Conservation (phyloP, 1,140 invertebrate genomes). For the Ptiloglossa arizonensis region DNA sequence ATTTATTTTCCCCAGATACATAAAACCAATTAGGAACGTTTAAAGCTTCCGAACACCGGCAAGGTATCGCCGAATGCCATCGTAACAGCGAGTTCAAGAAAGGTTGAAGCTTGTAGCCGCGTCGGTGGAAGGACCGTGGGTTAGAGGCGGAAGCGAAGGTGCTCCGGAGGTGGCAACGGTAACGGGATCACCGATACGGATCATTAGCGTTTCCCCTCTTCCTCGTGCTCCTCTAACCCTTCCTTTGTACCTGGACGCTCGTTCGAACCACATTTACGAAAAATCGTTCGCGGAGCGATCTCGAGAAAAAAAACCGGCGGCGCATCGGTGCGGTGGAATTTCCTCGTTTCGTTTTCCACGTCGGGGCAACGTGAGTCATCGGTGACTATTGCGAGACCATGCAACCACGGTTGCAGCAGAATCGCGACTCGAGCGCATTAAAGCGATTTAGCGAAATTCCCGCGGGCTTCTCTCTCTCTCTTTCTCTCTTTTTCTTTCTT, state of each 20-base stretch:
- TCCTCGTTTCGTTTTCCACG: slow-evolving; percentile 50
- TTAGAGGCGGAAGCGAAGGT: slow-evolving; percentile 66
- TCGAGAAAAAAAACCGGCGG: slow-evolving; percentile 38
- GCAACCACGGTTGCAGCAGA: background rate
- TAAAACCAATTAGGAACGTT: too few species aligned
- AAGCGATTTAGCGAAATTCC: slow-evolving; percentile 27
- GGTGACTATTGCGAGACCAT: slow-evolving; percentile 41
- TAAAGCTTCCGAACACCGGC: too few species aligned
- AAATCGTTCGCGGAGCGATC: slow-evolving; percentile 2
- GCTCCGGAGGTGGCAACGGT: slow-evolving; percentile 54
- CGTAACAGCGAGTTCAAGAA: background rate
- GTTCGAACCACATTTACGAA: slow-evolving; percentile 50
- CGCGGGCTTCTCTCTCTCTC: background rate
- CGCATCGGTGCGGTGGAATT: slow-evolving; percentile 34
- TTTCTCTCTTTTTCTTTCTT: background rate
- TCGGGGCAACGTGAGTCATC: slow-evolving; percentile 40
- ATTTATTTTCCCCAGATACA: too few species aligned
- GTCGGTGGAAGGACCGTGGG: slow-evolving; percentile 51
- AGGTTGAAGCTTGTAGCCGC: slow-evolving; percentile 31
- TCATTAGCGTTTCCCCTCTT: slow-evolving; percentile 74
- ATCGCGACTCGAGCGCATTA: slow-evolving; percentile 12
- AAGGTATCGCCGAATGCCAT: too few species aligned
- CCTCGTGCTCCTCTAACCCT: too few species aligned
- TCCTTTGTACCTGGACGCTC: slow-evolving; percentile 57
- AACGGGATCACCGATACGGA: slow-evolving; percentile 77